Evolutionary conservation across 2,888 invertebrate species (phyloP).

Genomic region (Zaprionus bogoriensis): DNA sequence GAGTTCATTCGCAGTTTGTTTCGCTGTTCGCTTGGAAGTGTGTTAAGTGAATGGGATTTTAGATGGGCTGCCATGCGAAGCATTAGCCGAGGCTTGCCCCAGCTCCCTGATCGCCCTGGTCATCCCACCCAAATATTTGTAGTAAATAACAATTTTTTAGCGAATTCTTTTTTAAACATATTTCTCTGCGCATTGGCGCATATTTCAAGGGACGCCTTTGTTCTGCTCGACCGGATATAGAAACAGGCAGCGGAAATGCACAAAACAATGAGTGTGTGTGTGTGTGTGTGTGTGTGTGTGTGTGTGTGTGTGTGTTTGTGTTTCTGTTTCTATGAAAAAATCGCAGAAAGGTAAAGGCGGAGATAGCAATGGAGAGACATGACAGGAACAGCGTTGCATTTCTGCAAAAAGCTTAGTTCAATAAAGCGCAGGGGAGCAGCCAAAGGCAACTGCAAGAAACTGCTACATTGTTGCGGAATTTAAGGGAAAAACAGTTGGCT

Average conservation of each 20-base stretch:
- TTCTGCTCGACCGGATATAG: constrained; percentile 58
- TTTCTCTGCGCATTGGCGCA: too few species aligned
- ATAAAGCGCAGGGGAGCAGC: too few species aligned
- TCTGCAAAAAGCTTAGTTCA: not conserved
- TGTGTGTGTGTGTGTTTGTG: too few species aligned
- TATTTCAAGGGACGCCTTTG: constrained; percentile 32
- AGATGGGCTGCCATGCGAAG: constrained; percentile 45
- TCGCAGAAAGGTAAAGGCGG: not conserved
- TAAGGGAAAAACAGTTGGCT: not conserved
- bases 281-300: too few species aligned
- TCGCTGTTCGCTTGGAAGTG: constrained; percentile 51
- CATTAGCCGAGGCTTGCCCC: constrained; percentile 48
- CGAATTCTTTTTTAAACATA: constrained; percentile 18
- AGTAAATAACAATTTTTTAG: constrained; percentile 17
- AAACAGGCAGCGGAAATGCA: constrained; percentile 62
- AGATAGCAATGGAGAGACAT: not conserved
- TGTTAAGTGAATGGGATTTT: constrained; percentile 66
- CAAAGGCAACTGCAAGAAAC: not conserved
- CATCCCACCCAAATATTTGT: not conserved
- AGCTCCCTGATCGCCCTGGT: not conserved
- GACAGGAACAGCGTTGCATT: constrained; percentile 21
- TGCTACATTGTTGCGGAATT: constrained; percentile 3
- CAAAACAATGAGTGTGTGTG: constrained; percentile 19
- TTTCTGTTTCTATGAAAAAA: too few species aligned
- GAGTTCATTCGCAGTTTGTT: constrained; percentile 60